Evolutionary conservation across 1,140 invertebrate genomes (phyloP).

Genomic region (Drosophila mayri): DNA sequence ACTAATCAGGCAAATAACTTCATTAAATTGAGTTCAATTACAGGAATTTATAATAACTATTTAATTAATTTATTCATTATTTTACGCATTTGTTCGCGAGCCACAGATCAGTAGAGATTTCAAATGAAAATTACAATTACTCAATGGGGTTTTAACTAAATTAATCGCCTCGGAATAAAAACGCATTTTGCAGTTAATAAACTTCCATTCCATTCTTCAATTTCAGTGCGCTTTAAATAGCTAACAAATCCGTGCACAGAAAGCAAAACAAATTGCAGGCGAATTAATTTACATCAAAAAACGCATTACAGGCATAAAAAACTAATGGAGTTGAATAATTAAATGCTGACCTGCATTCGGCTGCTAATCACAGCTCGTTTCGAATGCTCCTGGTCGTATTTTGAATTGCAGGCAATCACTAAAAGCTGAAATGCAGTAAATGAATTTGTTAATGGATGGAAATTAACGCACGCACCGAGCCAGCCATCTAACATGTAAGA

Average conservation of each 20-base stretch:
- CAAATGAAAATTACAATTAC: constrained; percentile 5
- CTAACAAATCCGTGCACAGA: constrained; percentile 16
- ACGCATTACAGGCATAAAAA: constrained; percentile 38
- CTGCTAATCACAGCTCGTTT: constrained; percentile 25
- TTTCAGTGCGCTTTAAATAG: neutral
- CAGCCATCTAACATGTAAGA: neutral
- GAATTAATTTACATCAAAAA: constrained; percentile 39
- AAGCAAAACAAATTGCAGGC: constrained; percentile 27
- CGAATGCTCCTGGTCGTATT: constrained; percentile 2
- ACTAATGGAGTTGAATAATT: constrained; percentile 51
- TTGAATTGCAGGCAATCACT: constrained; percentile 9
- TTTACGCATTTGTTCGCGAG: neutral
- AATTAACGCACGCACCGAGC: constrained; percentile 18
- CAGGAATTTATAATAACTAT: neutral
- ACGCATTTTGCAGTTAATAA: constrained; percentile 22
- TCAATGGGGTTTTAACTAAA: constrained; percentile 14
- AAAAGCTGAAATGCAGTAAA: constrained; percentile 18
- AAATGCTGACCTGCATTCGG: constrained; percentile 45
- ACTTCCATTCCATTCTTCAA: neutral
- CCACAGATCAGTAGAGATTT: constrained; percentile 10
- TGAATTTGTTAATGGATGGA: constrained; percentile 27
- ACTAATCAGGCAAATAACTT: neutral
- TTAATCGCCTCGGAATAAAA: constrained; percentile 15
- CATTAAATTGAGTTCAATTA: constrained; percentile 9
- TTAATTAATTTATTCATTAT: constrained; percentile 7